phyloP scores from a whole-genome alignment of 2,888 invertebrate genomes.

The Nephrotoma appendiculata region DNA sequence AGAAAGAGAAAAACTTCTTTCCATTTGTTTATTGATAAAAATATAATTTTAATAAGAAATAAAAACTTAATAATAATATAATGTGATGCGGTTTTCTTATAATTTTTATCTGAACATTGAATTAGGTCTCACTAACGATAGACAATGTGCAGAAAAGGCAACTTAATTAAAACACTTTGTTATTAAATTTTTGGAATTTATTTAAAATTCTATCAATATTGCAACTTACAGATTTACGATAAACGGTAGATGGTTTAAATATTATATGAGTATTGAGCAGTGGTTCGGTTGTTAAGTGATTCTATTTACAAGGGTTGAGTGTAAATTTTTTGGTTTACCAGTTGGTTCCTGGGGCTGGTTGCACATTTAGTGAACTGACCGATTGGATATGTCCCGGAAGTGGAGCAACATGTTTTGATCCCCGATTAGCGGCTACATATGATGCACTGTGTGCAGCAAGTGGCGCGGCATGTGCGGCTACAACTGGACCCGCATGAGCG shows the following conservation, averaged over 20 bases:
- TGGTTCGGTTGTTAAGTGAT: not conserved
- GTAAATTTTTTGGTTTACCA: not conserved
- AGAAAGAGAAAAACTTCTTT: no score
- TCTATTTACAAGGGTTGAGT: not conserved
- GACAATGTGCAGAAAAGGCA: no score
- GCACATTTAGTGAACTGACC: not conserved
- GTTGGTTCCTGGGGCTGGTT: conserved; percentile 1
- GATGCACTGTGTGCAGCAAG: not conserved
- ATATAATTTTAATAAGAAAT: no score
- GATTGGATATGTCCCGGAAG: not conserved
- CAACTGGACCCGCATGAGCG: conserved; percentile 25
- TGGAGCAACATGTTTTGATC: not conserved
- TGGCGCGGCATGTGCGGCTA: not conserved
- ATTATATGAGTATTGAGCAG: not conserved
- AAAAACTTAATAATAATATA: no score
- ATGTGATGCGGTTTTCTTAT: no score
- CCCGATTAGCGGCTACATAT: not conserved
- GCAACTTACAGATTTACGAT: not conserved
- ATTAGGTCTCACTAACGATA: no score
- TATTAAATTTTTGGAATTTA: not conserved
- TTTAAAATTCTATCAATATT: not conserved
- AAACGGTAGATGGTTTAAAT: not conserved
- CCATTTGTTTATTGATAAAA: no score
- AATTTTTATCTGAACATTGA: no score
- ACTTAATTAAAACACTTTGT: not conserved